Evolutionary conservation across 1,140 invertebrate species (phyloP).

Genomic region (Saccostrea cuccullata): DNA sequence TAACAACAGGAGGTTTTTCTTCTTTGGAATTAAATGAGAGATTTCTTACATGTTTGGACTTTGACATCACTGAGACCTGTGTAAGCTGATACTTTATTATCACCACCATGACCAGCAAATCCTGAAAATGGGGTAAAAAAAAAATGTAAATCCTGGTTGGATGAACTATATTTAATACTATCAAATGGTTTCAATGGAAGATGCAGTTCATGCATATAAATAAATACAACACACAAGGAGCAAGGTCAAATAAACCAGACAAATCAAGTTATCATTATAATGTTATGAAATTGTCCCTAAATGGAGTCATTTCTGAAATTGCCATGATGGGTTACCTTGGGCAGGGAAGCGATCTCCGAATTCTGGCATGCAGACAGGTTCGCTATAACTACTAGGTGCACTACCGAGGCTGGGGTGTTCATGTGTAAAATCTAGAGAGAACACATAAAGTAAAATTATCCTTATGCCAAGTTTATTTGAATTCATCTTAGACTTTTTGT

Average conservation of each 20-base stretch:
- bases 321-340: constrained; percentile 39
- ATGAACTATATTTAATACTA: not conserved
- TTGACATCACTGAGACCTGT: not conserved
- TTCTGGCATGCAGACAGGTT: constrained; percentile 89
- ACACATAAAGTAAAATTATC: not conserved
- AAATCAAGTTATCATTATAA: not conserved
- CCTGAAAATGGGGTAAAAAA: not conserved
- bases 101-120: not conserved
- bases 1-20: too few relatives aligned
- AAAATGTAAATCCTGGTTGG: not conserved
- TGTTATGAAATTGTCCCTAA: not conserved
- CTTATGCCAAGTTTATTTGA: too few relatives aligned
- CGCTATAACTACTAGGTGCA: constrained; percentile 85
- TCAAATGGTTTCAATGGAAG: not conserved
- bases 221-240: not conserved
- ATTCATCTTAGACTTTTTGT: too few relatives aligned
- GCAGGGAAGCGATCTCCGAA: constrained; percentile 63
- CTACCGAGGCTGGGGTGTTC: constrained; percentile 84
- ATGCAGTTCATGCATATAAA: not conserved
- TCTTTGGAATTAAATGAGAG: not conserved
- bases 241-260: not conserved
- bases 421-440: constrained; percentile 84
- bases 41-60: constrained; percentile 22
- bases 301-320: not conserved
- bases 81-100: not conserved